A percentile compares a stretch with the other conserved stretches of the same genome.
These are phyloP conservation scores for Acrobeloides nanus DNA, from an alignment of 2,888 invertebrate species.

Conservation along the genomic window DNA sequence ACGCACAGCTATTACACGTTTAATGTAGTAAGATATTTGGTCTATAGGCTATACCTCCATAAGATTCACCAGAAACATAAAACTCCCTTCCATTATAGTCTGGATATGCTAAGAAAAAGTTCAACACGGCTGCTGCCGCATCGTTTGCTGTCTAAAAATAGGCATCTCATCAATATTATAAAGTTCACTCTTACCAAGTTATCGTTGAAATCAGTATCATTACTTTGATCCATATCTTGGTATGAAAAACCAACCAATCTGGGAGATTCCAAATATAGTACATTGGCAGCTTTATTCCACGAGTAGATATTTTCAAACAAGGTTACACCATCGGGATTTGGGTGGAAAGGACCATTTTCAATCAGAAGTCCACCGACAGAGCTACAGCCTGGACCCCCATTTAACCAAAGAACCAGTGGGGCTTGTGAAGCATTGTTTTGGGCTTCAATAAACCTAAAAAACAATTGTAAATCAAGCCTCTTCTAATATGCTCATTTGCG, in stretches of 20 bases:
- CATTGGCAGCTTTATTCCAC: constrained; percentile 57
- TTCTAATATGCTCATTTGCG: no score
- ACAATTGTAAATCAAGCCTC: background rate
- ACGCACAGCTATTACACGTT: no score
- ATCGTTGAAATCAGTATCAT: constrained; percentile 29
- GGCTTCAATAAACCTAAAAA: constrained; percentile 39
- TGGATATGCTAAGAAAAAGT: constrained; percentile 50
- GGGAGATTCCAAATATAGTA: constrained; percentile 59
- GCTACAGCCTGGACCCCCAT: constrained; percentile 55
- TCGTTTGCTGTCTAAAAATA: constrained; percentile 41
- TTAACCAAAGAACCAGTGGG: constrained; percentile 56
- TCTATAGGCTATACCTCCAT: constrained; percentile 47
- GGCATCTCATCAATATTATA: no score
- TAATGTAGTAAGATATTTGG: no score
- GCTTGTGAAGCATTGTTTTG: constrained; percentile 53
- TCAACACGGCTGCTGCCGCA: background rate
- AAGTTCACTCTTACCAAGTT: no score
- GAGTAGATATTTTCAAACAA: constrained; percentile 50
- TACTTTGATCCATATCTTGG: constrained; percentile 42
- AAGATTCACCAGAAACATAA: constrained; percentile 56
- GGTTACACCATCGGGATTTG: constrained; percentile 49
- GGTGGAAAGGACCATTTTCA: constrained; percentile 57
- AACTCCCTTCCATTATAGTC: constrained; percentile 56
- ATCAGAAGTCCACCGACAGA: constrained; percentile 53
- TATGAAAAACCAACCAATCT: constrained; percentile 60